Evolutionary conservation across 2,797 vertebrate species (phyloP).

Genomic region (Falco rusticolus): DNA sequence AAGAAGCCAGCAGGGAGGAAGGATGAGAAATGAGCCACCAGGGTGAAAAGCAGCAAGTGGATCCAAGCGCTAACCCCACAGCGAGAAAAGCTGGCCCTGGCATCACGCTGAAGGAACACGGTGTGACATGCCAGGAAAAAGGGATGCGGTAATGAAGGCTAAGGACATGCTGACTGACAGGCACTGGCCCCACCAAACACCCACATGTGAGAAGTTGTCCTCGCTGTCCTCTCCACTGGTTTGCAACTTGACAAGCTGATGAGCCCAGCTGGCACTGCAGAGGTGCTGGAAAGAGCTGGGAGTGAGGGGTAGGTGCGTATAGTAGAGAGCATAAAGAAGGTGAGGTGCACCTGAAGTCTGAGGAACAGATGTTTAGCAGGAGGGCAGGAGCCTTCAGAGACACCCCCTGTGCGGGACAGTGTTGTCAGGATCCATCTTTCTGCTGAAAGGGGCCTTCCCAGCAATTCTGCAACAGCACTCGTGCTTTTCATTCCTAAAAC

Average conservation of each 20-base stretch:
- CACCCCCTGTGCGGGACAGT: not conserved
- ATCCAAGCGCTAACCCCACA: accelerated
- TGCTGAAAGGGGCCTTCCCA: not conserved
- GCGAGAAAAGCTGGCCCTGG: not conserved
- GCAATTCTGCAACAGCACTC: not conserved
- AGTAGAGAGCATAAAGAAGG: not conserved
- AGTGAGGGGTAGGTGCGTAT: not conserved
- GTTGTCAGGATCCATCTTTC: not conserved
- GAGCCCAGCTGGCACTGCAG: not conserved
- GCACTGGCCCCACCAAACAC: not conserved
- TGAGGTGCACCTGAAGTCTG: not conserved
- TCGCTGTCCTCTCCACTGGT: not conserved
- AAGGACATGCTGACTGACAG: constrained; percentile 9
- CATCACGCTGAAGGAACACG: not conserved
- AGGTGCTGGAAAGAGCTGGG: not conserved
- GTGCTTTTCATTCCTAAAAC: not conserved
- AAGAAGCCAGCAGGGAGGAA: not conserved
- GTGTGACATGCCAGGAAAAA: constrained; percentile 37
- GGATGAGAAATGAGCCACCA: not conserved
- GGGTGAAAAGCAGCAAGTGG: not conserved
- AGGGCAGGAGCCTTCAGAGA: not conserved
- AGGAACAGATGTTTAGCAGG: not conserved
- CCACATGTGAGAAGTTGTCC: not conserved
- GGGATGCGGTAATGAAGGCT: constrained; percentile 13
- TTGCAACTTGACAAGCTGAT: not conserved